Evolutionary conservation across 2,888 invertebrate species (phyloP).

Genomic region (Leptinotarsa haldemani): DNA sequence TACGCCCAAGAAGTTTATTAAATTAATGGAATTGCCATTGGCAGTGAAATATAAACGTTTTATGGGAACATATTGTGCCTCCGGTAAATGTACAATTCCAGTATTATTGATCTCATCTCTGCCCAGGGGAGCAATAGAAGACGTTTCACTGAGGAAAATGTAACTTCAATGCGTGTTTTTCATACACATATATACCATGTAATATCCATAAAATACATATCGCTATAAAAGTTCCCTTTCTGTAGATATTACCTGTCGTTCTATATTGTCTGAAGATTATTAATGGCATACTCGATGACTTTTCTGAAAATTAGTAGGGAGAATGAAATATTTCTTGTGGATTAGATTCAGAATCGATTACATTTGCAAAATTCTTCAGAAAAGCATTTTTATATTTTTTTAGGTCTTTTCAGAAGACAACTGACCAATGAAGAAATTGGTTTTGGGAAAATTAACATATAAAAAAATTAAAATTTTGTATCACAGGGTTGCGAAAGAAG

Average conservation of each 20-base stretch:
- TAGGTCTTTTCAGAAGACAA: no score
- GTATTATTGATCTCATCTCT: slow-evolving; percentile 59
- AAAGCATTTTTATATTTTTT: no score
- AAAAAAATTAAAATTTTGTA: no score
- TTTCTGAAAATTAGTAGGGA: neutral
- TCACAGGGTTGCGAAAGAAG: no score
- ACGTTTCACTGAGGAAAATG: slow-evolving; percentile 60
- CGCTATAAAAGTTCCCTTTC: slow-evolving; percentile 11
- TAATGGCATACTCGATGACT: neutral
- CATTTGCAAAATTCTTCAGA: no score
- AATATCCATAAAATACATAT: slow-evolving; percentile 62
- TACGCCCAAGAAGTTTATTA: slow-evolving; percentile 32
- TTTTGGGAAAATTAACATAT: no score
- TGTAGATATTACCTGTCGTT: slow-evolving; percentile 9
- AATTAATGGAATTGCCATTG: slow-evolving; percentile 40
- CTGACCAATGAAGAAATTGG: no score
- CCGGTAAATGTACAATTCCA: slow-evolving; percentile 57
- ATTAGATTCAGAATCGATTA: neutral
- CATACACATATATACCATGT: slow-evolving; percentile 60
- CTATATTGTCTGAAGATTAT: slow-evolving; percentile 3
- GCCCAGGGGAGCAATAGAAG: slow-evolving; percentile 59
- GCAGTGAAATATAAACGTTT: slow-evolving; percentile 50
- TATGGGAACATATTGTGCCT: slow-evolving; percentile 51
- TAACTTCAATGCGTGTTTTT: slow-evolving; percentile 63
- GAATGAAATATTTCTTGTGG: neutral